Evolutionary conservation across 2,888 invertebrate species (phyloP).

Genomic region (Sclerodermus sp.): DNA sequence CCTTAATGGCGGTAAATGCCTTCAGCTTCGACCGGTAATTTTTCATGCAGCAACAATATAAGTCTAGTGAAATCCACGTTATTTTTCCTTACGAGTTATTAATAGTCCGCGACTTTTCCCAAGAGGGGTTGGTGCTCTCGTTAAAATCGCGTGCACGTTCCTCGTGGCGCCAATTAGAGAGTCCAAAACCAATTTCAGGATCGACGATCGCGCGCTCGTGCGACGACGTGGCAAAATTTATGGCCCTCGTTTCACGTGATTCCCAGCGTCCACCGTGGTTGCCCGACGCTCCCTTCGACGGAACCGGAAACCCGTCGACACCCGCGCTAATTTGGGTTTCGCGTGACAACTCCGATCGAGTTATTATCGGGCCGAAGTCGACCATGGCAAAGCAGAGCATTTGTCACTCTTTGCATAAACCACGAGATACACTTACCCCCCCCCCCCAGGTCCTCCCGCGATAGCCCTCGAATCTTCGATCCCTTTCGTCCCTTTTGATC

Average conservation of each 20-base stretch:
- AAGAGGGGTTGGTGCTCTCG: slow-evolving; percentile 16
- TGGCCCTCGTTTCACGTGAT: slow-evolving; percentile 36
- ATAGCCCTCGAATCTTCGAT: too few relatives aligned
- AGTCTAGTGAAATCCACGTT: too few relatives aligned
- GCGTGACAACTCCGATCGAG: slow-evolving; percentile 38
- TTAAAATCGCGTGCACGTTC: slow-evolving; percentile 33
- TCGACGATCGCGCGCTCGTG: slow-evolving; percentile 32
- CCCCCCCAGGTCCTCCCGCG: too few relatives aligned
- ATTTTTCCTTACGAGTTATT: neutral
- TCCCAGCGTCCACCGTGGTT: slow-evolving; percentile 26
- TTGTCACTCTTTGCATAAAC: slow-evolving; percentile 19
- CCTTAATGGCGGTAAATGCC: too few relatives aligned
- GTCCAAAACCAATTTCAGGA: slow-evolving; percentile 39
- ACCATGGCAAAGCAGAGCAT: slow-evolving; percentile 14
- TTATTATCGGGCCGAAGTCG: slow-evolving; percentile 30
- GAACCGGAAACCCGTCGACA: slow-evolving; percentile 36
- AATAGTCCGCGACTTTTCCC: neutral
- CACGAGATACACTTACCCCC: slow-evolving; percentile 6
- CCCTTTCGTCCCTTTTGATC: too few relatives aligned
- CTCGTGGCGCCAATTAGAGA: slow-evolving; percentile 31
- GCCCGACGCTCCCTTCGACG: slow-evolving; percentile 19
- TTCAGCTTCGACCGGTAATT: too few relatives aligned
- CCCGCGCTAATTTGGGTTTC: slow-evolving; percentile 39
- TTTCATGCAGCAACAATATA: too few relatives aligned
- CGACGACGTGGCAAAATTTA: slow-evolving; percentile 34